phyloP scores from a whole-genome alignment of 2,888 invertebrate genomes.

The Orthosia cruda region DNA sequence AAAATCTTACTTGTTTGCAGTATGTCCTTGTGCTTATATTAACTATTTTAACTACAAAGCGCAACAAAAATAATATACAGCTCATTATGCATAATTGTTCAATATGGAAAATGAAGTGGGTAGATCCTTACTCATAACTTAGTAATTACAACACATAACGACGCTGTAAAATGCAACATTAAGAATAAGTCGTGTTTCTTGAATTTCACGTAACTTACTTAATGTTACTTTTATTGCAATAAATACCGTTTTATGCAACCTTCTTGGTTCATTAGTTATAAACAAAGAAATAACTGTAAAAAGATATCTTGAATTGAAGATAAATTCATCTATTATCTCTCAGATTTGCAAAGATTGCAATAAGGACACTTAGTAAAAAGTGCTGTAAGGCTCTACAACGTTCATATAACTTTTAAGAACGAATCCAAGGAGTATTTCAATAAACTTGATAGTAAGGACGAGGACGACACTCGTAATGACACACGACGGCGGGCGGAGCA shows the following conservation, averaged over 20 bases:
- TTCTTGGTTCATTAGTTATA: background rate
- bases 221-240: slow-evolving; percentile 37
- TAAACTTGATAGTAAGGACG: slow-evolving; percentile 57
- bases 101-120: background rate
- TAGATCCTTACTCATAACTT: background rate
- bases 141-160: slow-evolving; percentile 41
- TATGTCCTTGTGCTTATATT: background rate
- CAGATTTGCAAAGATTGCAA: slow-evolving; percentile 10
- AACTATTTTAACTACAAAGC: background rate
- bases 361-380: slow-evolving; percentile 9
- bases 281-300: slow-evolving; percentile 4
- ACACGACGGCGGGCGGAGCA: slow-evolving; percentile 54
- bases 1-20: background rate
- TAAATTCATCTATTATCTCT: slow-evolving; percentile 2
- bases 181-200: slow-evolving; percentile 30
- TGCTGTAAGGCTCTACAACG: background rate
- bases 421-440: slow-evolving; percentile 51
- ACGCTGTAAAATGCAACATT: slow-evolving; percentile 27
- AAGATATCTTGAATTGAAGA: slow-evolving; percentile 1
- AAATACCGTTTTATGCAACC: slow-evolving; percentile 36
- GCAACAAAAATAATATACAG: no score
- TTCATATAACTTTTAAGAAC: slow-evolving; percentile 25
- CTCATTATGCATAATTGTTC: background rate
- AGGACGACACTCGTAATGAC: slow-evolving; percentile 62
- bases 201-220: slow-evolving; percentile 16